Evolutionary conservation across 2,113 vertebrate species (phyloP), one percentile per base, ranked within the genome.

Genomic region (Halichoerus grypus): DNA sequence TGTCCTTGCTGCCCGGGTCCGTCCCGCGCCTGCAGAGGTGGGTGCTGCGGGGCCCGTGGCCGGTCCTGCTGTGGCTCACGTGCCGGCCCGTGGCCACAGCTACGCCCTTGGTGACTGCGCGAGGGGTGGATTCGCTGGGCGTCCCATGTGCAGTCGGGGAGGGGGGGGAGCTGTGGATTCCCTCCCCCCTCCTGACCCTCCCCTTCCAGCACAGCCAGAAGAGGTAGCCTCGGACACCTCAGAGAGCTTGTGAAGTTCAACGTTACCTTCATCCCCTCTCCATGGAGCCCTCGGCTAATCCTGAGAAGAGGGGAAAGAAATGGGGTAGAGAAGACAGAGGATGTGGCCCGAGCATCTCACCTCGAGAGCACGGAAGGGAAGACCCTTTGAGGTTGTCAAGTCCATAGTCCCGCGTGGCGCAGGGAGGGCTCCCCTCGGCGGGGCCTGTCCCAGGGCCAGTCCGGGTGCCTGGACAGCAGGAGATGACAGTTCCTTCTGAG

Each of bases 101-200:
- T 24, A 71, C 59, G 28, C 9, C 16, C 19, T 39, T 49, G 53
- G 71, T 33, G 46, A 55, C 42, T 26, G 5, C 22, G 12, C 67
- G 36, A 21, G 42, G 55, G 12, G 7, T 39, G 53, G 49, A 7
- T 7, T 28, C 11, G 1, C 8, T 42, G 79, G 65, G 21, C 19
- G 24, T 46, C 39, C 18, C 26, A 10, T 13, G 39, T 51, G 39
- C 33, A 81, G 4, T 1, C 39, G 39, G 39, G 0, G 51, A 74
- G 51, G 33, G 9, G 31, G 57, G 36, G 57, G 69, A 1, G 3
- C 69, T 28, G 49, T 65, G 49, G 79, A n/a, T 63, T 90, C 15
- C 39, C 49, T 36, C 16, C 13, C 7, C 13, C 0, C 5, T 31
- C 28, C 63, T 2, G 0, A 65, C 63, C 14, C 5, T 12, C 13